Base-by-base conservation (phyloP, 2,888 invertebrate genomes). In the Drosophila ustulata region DNA sequence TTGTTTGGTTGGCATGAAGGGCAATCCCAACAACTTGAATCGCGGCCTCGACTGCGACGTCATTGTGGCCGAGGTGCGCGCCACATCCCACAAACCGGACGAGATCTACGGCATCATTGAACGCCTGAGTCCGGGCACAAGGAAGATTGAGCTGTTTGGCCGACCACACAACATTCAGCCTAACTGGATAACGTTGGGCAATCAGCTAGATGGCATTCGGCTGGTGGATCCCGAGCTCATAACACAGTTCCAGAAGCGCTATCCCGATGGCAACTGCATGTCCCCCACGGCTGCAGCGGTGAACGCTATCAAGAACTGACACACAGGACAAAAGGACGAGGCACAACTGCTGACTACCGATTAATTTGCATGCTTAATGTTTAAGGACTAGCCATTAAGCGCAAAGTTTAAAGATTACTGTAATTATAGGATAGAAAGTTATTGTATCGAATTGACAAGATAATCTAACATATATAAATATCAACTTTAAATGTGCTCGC, bases 31-130 rank as follows among this genome's bases (percentile, higher is more conserved):
- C 57, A 96, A 96, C 90, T 93, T 98, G 50, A 99, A 98, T 93
- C 94, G 98, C 7, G 98, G 99, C 0, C 93, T 99, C 28, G 99
- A 99, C 92, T 98, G 98, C 92, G 99, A 99, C 93, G 99, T 99
- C 46, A 98, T 99, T 71, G 99, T 99, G 0, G 98, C 99, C 0
- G 99, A 99, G 93, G 99, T 99, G 0, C 94, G 99, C 62, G 99
- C 98, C 11, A 99, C 99, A 0, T 98, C 97, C 87, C 99, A 99
- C 92, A 99, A 99, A 90, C 99, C 99, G 0, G 99, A 99, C 92
- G 99, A 99, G 93, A 98, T 99, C 82, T 99, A 99, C 91, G 99
- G 98, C 9, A 98, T 99, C 82, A 99, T 99, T 78, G 99, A 99
- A 91, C 94, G 99, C 57, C 94, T 99, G 56, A 98, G 98, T 71